phyloP scores from a whole-genome alignment of 2,797 vertebrate genomes.

The Steatocranus sp. region DNA sequence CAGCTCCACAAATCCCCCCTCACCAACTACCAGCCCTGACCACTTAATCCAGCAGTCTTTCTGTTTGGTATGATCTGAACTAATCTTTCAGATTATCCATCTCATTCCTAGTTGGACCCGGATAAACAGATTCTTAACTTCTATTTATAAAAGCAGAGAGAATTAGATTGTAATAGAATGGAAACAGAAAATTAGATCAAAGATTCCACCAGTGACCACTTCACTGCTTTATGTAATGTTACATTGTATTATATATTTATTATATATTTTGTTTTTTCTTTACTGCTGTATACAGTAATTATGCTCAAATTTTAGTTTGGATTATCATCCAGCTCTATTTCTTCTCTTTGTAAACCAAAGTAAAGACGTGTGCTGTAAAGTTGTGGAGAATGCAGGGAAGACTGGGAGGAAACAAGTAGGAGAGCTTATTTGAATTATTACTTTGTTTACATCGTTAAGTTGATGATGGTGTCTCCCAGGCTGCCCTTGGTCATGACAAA shows the following conservation, averaged over 20 bases:
- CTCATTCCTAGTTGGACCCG: slow-evolving; percentile 1
- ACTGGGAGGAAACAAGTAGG: background rate
- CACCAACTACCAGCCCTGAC: background rate
- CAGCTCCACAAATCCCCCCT: background rate
- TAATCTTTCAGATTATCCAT: slow-evolving; percentile 65
- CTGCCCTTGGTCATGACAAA: slow-evolving; percentile 44
- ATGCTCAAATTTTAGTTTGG: background rate
- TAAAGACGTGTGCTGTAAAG: background rate
- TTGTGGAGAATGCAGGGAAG: background rate
- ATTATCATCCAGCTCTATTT: background rate
- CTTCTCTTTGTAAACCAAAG: background rate
- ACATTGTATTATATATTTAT: background rate
- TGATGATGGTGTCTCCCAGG: slow-evolving; percentile 20
- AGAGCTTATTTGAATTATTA: slow-evolving; percentile 39
- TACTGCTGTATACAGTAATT: background rate
- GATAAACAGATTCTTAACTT: slow-evolving; percentile 39
- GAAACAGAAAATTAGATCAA: background rate
- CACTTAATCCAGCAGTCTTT: slow-evolving; percentile 23
- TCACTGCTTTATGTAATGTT: background rate
- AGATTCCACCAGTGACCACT: background rate
- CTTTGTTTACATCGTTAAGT: slow-evolving; percentile 44
- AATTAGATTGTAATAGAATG: background rate
- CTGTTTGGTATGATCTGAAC: slow-evolving; percentile 10
- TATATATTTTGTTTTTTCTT: background rate
- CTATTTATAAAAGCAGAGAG: background rate